Evolutionary conservation across 2,888 invertebrate genomes (phyloP).

Genomic region (Habrosyne pyritoides): DNA sequence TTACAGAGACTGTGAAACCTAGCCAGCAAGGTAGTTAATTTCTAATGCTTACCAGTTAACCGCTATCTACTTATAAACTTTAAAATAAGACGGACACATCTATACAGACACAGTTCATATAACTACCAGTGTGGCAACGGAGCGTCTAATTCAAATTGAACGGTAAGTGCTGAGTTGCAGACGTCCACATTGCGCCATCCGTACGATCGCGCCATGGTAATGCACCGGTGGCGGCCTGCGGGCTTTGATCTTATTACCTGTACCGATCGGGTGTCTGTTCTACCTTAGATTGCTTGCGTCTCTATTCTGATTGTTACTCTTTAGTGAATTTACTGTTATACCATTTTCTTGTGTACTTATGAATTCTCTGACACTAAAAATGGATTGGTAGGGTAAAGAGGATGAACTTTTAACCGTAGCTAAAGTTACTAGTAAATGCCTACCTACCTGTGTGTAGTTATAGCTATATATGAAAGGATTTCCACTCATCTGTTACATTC

Average conservation of each 20-base stretch:
- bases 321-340: too few species aligned
- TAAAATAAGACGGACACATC: conserved; percentile 1
- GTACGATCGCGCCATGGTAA: conserved; percentile 28
- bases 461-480: too few species aligned
- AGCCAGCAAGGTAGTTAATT: too few species aligned
- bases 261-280: conserved; percentile 6
- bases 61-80: conserved; percentile 6
- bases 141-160: conserved; percentile 36
- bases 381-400: too few species aligned
- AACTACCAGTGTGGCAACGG: conserved; percentile 29
- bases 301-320: background rate
- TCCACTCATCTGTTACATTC: too few species aligned
- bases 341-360: too few species aligned
- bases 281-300: background rate
- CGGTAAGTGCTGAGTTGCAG: conserved; percentile 23
- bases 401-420: too few species aligned
- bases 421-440: too few species aligned
- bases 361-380: too few species aligned
- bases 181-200: conserved; percentile 19
- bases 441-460: too few species aligned
- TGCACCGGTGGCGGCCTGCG: conserved; percentile 17
- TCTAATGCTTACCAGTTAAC: too few species aligned
- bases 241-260: conserved; percentile 31
- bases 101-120: conserved; percentile 33
- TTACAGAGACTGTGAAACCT: too few species aligned